Conservation (phyloP, 2,888 invertebrate species). For the Pocota personata region DNA sequence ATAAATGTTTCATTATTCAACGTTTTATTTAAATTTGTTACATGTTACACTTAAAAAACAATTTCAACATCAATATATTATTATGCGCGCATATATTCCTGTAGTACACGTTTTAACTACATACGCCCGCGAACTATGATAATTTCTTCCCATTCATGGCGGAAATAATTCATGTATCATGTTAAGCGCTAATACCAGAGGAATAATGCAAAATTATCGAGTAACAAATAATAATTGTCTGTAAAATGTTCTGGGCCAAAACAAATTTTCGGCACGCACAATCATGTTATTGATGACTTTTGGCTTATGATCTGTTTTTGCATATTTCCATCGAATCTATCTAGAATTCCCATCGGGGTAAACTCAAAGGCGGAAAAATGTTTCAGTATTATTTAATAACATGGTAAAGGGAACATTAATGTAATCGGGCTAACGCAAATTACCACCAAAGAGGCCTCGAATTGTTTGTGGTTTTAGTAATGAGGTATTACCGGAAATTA, state of each 20-base stretch:
- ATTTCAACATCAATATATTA: constrained; percentile 9
- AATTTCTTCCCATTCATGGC: background rate
- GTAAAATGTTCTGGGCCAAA: constrained; percentile 13
- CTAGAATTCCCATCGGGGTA: background rate
- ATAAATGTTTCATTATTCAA: constrained; percentile 18
- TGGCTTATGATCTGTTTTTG: constrained; percentile 19
- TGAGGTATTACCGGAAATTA: background rate
- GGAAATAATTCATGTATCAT: constrained; percentile 26
- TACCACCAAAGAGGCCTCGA: background rate
- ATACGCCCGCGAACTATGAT: background rate
- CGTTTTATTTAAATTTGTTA: background rate
- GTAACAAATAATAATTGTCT: constrained; percentile 19
- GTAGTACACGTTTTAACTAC: constrained; percentile 1
- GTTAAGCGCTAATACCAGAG: constrained; percentile 19
- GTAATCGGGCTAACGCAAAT: background rate
- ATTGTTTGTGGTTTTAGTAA: background rate
- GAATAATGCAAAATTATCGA: constrained; percentile 32
- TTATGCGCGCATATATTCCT: background rate
- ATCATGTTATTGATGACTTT: background rate
- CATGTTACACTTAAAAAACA: background rate
- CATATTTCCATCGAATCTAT: background rate
- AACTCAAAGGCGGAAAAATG: background rate
- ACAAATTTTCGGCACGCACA: background rate
- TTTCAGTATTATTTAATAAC: background rate
- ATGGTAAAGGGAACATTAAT: background rate